A percentile compares a stretch with the other conserved stretches of the same genome.
Evolutionary conservation across 2,888 invertebrate species (phyloP).

Genomic region (Tachina lurida): DNA sequence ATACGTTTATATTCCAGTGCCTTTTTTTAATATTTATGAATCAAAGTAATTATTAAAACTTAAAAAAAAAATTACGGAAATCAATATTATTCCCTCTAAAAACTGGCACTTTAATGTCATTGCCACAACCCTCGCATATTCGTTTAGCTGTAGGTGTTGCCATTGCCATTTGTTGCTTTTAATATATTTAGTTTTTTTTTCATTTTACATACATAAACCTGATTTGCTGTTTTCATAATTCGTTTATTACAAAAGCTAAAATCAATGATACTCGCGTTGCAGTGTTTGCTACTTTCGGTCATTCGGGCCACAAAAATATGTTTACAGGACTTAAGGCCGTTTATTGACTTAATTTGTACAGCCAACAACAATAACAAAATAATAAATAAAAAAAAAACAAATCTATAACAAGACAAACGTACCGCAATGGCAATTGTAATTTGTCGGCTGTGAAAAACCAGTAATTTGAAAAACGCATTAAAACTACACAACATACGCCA

Average conservation of each 20-base stretch:
- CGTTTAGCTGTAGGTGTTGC: conserved; percentile 60
- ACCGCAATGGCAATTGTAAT: conserved; percentile 55
- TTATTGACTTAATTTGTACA: conserved; percentile 69
- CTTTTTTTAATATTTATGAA: not conserved
- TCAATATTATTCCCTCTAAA: not conserved
- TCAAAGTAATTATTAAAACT: not conserved
- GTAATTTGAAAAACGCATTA: conserved; percentile 9
- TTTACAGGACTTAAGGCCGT: conserved; percentile 67
- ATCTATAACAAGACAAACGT: conserved; percentile 58
- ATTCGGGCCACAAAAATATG: conserved; percentile 20
- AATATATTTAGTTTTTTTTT: not conserved
- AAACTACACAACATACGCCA: conserved; percentile 10
- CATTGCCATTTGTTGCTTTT: conserved; percentile 54
- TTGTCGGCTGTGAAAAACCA: conserved; percentile 48
- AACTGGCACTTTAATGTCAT: not conserved
- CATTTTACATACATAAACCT: conserved; percentile 20
- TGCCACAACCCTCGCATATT: conserved; percentile 41
- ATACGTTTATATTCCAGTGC: too few relatives aligned
- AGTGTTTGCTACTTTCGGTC: conserved; percentile 2
- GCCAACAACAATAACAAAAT: conserved; percentile 26
- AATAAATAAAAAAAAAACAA: conserved; percentile 40
- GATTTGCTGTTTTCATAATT: conserved; percentile 36
- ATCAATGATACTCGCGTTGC: conserved; percentile 29
- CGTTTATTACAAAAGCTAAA: conserved; percentile 28
- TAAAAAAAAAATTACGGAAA: not conserved